These are phyloP conservation scores for Matsumyia berberina DNA, from an alignment of 2,888 invertebrate genomes.

Conservation along the genomic window DNA sequence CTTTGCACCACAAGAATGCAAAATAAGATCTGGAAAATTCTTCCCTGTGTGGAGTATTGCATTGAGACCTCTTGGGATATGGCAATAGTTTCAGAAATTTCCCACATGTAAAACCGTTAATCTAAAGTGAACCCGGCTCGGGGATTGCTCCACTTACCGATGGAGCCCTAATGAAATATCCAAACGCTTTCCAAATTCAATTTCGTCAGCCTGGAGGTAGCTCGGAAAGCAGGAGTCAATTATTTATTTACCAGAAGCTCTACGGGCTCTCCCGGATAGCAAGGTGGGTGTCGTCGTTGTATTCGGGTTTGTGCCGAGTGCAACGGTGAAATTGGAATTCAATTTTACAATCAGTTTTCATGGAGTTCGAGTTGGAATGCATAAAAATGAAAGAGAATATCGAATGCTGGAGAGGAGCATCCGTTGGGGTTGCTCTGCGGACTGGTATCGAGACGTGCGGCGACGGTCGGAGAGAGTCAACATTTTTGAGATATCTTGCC, in stretches of 20 bases:
- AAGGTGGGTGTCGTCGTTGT: not conserved
- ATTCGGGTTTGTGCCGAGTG: slow-evolving; percentile 42
- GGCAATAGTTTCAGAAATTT: slow-evolving; percentile 16
- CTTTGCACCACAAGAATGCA: slow-evolving; percentile 19
- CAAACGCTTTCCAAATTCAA: slow-evolving; percentile 59
- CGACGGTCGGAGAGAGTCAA: slow-evolving; percentile 1
- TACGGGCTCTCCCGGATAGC: not conserved
- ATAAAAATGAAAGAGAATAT: slow-evolving; percentile 49
- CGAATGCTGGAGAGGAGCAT: slow-evolving; percentile 24
- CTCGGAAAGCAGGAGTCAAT: slow-evolving; percentile 40
- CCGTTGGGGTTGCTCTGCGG: slow-evolving; percentile 9
- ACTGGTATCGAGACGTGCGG: not conserved
- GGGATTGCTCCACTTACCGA: slow-evolving; percentile 14
- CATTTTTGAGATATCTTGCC: slow-evolving; percentile 36
- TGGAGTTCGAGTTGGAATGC: slow-evolving; percentile 30
- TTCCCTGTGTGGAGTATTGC: not conserved
- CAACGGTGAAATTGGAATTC: slow-evolving; percentile 60
- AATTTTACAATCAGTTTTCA: slow-evolving; percentile 67
- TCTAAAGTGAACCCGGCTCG: slow-evolving; percentile 14
- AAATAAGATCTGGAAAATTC: slow-evolving; percentile 18
- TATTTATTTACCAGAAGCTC: slow-evolving; percentile 51
- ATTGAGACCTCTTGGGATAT: not conserved
- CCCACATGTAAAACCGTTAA: slow-evolving; percentile 40
- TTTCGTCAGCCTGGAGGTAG: slow-evolving; percentile 10
- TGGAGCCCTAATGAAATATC: slow-evolving; percentile 65